These are phyloP conservation scores for Passer domesticus DNA, from an alignment of 2,113 vertebrate species.

Conservation along the genomic window DNA sequence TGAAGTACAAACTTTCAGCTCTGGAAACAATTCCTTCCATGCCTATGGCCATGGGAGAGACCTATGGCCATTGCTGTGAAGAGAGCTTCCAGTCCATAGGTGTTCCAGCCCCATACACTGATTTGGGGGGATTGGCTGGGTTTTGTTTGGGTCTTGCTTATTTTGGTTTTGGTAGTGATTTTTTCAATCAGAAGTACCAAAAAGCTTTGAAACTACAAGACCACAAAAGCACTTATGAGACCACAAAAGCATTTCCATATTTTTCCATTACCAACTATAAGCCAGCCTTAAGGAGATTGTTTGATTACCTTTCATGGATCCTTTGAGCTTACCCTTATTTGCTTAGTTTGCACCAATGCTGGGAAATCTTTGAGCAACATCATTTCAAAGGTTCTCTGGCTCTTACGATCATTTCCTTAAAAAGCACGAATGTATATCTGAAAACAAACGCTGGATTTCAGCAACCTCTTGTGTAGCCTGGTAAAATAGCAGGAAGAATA, in stretches of 20 bases:
- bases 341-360: not conserved
- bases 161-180: not conserved
- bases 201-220: not conserved
- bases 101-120: not conserved
- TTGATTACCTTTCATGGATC: not conserved
- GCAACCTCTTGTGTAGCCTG: conserved; percentile 64
- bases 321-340: not conserved
- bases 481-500: conserved; percentile 58
- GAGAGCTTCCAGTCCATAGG: not conserved
- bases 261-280: not conserved
- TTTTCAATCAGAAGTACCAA: not conserved
- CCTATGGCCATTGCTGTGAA: not conserved
- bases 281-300: not conserved
- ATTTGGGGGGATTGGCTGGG: too few species aligned
- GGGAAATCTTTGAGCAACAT: not conserved
- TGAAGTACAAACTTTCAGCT: not conserved
- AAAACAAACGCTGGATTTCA: conserved; percentile 58
- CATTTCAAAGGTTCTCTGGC: not conserved
- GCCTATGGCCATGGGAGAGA: not conserved
- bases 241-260: not conserved
- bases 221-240: not conserved
- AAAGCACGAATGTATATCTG: not conserved
- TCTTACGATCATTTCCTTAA: not conserved
- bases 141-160: not conserved
- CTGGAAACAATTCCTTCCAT: not conserved